Conservation (phyloP, 2,797 vertebrate species). For the Darevskia mixta region DNA sequence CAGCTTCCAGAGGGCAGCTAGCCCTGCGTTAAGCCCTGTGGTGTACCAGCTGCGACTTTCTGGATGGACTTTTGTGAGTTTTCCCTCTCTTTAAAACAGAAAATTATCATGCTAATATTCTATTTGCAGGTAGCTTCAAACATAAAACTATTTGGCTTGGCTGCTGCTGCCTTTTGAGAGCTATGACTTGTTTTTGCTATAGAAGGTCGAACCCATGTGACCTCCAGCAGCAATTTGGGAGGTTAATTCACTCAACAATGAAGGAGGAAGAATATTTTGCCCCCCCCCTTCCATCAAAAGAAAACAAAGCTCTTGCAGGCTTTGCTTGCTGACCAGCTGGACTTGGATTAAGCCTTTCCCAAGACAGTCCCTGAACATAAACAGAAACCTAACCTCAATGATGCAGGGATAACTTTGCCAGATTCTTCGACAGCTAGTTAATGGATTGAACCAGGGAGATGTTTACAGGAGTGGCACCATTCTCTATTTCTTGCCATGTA, state of each 20-base stretch:
- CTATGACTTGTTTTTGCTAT: slow-evolving; percentile 52
- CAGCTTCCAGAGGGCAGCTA: no score
- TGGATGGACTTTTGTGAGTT: neutral
- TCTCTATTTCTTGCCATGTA: neutral
- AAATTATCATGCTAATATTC: slow-evolving; percentile 52
- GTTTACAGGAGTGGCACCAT: neutral
- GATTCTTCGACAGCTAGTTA: neutral
- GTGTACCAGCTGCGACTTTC: neutral
- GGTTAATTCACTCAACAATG: slow-evolving; percentile 71
- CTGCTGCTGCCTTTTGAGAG: slow-evolving; percentile 37
- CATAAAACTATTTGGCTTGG: slow-evolving; percentile 65
- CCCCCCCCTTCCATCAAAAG: slow-evolving; percentile 29
- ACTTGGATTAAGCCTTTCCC: slow-evolving; percentile 25
- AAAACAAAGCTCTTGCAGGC: slow-evolving; percentile 35
- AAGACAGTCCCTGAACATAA: slow-evolving; percentile 37
- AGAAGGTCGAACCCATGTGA: slow-evolving; percentile 59
- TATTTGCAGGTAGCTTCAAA: slow-evolving; percentile 61
- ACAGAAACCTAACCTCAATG: slow-evolving; percentile 18
- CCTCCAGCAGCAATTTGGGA: slow-evolving; percentile 62
- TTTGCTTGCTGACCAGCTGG: slow-evolving; percentile 51
- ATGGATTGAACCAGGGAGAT: neutral
- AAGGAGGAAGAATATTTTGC: slow-evolving; percentile 49
- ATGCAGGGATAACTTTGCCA: slow-evolving; percentile 6
- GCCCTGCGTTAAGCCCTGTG: neutral
- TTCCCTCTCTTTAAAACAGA: neutral